phyloP scores from a whole-genome alignment of 2,797 vertebrate genomes.

The Saguinus oedipus region DNA sequence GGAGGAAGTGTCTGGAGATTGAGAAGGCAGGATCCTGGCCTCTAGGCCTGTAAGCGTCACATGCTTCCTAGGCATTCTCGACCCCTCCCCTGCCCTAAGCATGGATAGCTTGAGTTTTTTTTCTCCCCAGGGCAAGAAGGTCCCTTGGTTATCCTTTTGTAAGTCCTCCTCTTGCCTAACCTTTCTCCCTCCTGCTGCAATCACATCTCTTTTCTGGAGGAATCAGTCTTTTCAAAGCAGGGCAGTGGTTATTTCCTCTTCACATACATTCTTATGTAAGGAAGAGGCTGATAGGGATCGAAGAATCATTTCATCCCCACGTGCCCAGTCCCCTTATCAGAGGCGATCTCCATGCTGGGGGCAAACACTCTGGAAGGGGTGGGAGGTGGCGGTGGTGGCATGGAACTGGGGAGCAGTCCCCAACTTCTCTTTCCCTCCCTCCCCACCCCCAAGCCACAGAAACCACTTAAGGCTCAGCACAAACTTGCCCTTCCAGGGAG shows the following conservation, averaged over 20 bases:
- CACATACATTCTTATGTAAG: conserved; percentile 48
- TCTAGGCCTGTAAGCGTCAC: background rate
- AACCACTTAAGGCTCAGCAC: conserved; percentile 72
- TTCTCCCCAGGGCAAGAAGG: background rate
- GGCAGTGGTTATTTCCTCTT: conserved; percentile 24
- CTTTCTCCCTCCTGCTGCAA: background rate
- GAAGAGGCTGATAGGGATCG: conserved; percentile 65
- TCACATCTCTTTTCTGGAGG: conserved; percentile 16
- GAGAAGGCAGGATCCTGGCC: background rate
- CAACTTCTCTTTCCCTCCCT: conserved; percentile 69
- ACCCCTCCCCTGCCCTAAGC: background rate
- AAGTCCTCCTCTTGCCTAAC: background rate
- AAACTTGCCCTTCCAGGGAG: conserved; percentile 56
- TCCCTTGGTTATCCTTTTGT: background rate
- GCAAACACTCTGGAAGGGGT: conserved; percentile 41
- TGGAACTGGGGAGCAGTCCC: conserved; percentile 66
- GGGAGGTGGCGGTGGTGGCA: conserved; percentile 18
- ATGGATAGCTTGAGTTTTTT: background rate
- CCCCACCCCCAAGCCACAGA: conserved; percentile 73
- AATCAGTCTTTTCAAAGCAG: conserved; percentile 16
- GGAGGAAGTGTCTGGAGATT: background rate
- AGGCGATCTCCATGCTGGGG: conserved; percentile 58
- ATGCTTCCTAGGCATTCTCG: background rate
- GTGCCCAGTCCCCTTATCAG: conserved; percentile 66
- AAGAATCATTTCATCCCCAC: conserved; percentile 54